Evolutionary conservation across 2,113 vertebrate genomes (phyloP), one percentile per base, ranked within the genome.

Genomic region (Prionailurus bengalensis): DNA sequence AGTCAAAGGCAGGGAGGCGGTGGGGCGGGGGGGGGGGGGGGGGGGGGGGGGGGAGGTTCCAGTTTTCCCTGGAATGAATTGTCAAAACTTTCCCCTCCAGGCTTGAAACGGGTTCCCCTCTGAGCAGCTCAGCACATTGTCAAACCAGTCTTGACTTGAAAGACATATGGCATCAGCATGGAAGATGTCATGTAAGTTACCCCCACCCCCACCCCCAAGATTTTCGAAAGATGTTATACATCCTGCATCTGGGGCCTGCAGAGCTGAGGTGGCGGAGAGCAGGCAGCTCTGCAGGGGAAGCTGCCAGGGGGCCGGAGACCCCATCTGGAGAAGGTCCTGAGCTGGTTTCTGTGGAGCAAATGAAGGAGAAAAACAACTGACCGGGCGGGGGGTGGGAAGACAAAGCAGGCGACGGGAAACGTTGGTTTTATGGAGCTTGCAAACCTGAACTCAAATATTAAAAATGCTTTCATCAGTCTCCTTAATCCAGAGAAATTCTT

Each of bases 401-500:
- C 78, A 29, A 53, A 94, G 17, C 95, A 61, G 85, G 91, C 80
- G 58, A 89, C 7, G 31, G 61, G 48, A 58, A 97, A 95, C 66
- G 4, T 11, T 6, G 84, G 12, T 85, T 97, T 89, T 61, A 85
- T 79, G 79, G 23, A 1, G 48, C 97, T 70, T 91, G 91, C 89
- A 94, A 98, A 55, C 74, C 76, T 97, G 95, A 89, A 92, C 90
- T 96, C 97, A 98, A 97, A 98, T 97, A 96, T 97, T 97, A 97
- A 98, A 98, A 99, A 98, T 98, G 98, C 98, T 97, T 94, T 98
- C 97, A 98, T 98, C 98, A 98, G 98, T 98, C 98, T 98, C 97
- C 98, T 97, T 98, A 98, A 98, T 97, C 98, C 98, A 98, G 98
- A 98, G 96, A 98, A 98, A 98, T 98, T 98, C 96, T 98, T 98